Evolutionary conservation across 2,797 vertebrate genomes (phyloP).

Genomic region (Pipistrellus pipistrellus): DNA sequence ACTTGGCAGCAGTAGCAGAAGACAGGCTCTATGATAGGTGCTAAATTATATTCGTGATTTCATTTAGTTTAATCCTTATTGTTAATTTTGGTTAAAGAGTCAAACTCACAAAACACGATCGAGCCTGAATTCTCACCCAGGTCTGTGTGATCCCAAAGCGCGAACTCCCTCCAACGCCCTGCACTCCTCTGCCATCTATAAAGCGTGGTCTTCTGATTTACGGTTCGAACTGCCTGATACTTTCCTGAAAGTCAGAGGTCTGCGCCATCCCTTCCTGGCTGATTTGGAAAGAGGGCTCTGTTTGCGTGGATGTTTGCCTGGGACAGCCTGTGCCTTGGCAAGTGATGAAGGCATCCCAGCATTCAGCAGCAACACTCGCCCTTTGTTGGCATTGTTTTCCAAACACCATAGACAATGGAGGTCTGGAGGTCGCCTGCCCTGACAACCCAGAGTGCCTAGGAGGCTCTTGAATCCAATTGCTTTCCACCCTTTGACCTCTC

Average conservation of each 20-base stretch:
- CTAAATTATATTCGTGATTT: constrained; percentile 29
- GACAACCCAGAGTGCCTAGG: neutral
- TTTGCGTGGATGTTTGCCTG: neutral
- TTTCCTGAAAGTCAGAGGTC: neutral
- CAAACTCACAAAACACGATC: neutral
- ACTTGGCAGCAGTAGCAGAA: neutral
- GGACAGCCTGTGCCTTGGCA: neutral
- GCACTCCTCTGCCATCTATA: accelerated
- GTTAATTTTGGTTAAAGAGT: constrained; percentile 49
- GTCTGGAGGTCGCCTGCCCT: constrained; percentile 12
- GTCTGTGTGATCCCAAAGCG: neutral
- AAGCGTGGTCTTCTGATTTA: neutral
- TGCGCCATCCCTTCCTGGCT: neutral
- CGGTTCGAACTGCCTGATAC: neutral
- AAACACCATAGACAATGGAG: neutral
- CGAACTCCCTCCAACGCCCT: accelerated
- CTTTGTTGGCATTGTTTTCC: constrained; percentile 26
- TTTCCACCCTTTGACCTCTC: neutral
- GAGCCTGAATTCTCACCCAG: neutral
- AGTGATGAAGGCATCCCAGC: neutral
- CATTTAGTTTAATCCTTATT: neutral
- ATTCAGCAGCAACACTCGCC: neutral
- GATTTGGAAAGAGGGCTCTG: neutral
- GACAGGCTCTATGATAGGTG: neutral
- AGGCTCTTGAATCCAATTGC: neutral